Evolutionary conservation across 2,888 invertebrate genomes (phyloP), one percentile per base, ranked within the genome.

Genomic region (Eupithecia exiguata): DNA sequence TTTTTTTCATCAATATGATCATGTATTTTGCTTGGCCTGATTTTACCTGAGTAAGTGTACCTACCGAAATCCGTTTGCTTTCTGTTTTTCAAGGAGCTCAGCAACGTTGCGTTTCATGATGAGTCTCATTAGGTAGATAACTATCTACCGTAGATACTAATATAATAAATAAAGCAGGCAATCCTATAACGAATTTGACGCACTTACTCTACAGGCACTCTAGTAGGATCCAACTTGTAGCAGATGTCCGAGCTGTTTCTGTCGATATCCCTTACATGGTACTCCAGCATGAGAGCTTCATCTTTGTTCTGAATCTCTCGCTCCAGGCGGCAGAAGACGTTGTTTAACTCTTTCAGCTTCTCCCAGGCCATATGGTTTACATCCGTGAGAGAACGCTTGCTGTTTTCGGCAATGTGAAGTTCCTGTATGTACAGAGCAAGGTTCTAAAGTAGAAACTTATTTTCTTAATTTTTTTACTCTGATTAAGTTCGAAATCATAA

Each of bases 251-350:
- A 95, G 70, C 97, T 96, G 76, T 96, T 95, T 80, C 97, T 96
- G 83, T 97, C 96, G 79, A 98, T 91, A 68, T 96, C 96, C 78
- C 97, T 94, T 84, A 98, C 98, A 25, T 96, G 95, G 43, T 93
- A 95, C 84, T 98, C 97, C 82, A 98, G 95, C 77, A 95, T 95
- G 58, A 97, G 94, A 0, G 98, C 96, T 83, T 97, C 97, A n/a
- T 95, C 94, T 89, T 99, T 99, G 86, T 98, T 97, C 77, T 95
- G 95, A 69, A 97, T 94, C 87, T 98, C 97, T 5, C 97, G 88
- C 74, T 95, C 94, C 16, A 98, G 91, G 77, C 96, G 95, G 80
- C 96, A 96, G 82, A 95, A 95, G 0, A 97, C 96, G 82, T 97
- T 97, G 79, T 96, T 96, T 18, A 98, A 89, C 53, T 96, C 96